Evolutionary conservation across 2,113 vertebrate species (phyloP).

Genomic region (Pygoscelis adeliae): DNA sequence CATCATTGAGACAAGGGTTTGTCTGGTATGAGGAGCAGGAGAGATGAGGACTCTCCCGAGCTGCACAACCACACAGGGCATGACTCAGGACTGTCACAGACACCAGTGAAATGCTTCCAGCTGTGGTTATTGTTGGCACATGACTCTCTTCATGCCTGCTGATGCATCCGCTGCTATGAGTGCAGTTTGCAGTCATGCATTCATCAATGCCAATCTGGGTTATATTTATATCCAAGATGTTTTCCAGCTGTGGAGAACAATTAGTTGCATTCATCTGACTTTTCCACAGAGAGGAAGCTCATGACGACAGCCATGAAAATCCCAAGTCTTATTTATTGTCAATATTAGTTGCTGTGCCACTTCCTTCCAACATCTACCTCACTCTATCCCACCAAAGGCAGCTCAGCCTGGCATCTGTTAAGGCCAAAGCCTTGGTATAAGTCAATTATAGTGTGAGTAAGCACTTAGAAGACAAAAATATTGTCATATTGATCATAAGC

Average conservation of each 20-base stretch:
- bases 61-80: slow-evolving; percentile 80
- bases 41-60: slow-evolving; percentile 74
- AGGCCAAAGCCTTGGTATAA: background rate
- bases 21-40: slow-evolving; percentile 80
- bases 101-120: slow-evolving; percentile 77
- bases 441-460: background rate
- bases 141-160: slow-evolving; percentile 73
- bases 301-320: background rate
- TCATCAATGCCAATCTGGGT: slow-evolving; percentile 84
- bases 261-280: background rate
- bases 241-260: slow-evolving; percentile 80
- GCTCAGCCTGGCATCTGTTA: background rate
- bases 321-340: background rate
- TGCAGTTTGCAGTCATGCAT: slow-evolving; percentile 79
- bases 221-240: slow-evolving; percentile 75
- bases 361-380: background rate
- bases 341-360: background rate
- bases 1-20: slow-evolving; percentile 86
- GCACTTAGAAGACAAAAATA: background rate
- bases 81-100: slow-evolving; percentile 74
- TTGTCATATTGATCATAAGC: background rate
- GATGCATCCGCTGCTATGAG: slow-evolving; percentile 77
- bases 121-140: slow-evolving; percentile 73
- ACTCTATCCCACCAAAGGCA: background rate
- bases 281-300: background rate